Evolutionary conservation across 1,140 invertebrate species (phyloP).

Genomic region (Diorhabda elongata): DNA sequence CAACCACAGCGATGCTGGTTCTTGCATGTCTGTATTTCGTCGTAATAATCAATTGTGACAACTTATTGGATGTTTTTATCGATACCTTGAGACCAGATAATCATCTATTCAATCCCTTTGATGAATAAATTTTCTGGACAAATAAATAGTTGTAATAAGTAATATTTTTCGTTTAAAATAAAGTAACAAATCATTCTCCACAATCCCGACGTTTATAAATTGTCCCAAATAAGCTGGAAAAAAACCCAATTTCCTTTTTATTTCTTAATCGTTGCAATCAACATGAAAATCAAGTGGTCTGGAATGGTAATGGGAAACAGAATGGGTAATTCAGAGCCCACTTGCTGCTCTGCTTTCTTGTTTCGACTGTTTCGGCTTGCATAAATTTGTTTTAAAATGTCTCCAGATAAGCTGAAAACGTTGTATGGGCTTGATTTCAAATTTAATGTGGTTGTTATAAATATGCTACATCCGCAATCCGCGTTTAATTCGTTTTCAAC

Average conservation of each 20-base stretch:
- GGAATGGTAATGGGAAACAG: not conserved
- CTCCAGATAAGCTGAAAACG: slow-evolving; percentile 1
- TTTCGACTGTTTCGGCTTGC: slow-evolving; percentile 2
- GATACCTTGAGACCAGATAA: too few species aligned
- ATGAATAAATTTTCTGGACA: too few species aligned
- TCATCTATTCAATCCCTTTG: too few species aligned
- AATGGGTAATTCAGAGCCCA: slow-evolving; percentile 1
- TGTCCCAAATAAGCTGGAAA: not conserved
- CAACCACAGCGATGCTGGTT: too few species aligned
- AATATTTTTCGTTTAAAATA: too few species aligned
- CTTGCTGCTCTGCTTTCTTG: not conserved
- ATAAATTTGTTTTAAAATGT: slow-evolving; percentile 3
- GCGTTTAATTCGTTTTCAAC: too few species aligned
- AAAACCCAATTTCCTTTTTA: not conserved
- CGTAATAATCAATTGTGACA: too few species aligned
- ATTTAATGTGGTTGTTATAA: not conserved
- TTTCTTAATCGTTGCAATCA: not conserved
- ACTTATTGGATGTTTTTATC: too few species aligned
- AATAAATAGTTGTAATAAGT: too few species aligned
- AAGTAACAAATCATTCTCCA: too few species aligned
- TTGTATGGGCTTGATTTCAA: not conserved
- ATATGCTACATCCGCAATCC: not conserved
- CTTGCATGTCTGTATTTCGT: too few species aligned
- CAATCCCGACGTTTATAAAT: not conserved
- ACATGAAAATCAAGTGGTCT: not conserved